Conservation (phyloP, 2,113 vertebrate genomes). For the Saccopteryx leptura region DNA sequence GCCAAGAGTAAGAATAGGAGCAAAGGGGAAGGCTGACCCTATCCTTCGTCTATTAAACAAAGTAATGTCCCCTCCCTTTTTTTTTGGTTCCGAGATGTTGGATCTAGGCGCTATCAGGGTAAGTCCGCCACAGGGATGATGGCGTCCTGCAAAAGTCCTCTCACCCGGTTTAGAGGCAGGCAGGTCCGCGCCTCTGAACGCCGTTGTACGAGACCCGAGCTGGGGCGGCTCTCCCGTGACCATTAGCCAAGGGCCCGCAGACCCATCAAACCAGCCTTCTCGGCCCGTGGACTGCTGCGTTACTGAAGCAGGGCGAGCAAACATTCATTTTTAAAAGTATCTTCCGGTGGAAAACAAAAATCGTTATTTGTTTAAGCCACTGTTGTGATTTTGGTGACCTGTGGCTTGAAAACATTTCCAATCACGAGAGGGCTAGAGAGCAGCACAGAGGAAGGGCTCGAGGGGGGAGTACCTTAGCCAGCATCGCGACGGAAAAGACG, state of each 20-base stretch:
- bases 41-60: neutral
- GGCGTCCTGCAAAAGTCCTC: neutral
- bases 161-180: neutral
- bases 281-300: neutral
- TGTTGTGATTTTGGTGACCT: neutral
- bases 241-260: neutral
- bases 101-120: neutral
- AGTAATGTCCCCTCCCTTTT: no score
- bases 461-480: neutral
- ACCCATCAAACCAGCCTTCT: neutral
- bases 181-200: neutral
- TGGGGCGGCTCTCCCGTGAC: neutral
- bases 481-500: neutral
- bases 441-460: neutral
- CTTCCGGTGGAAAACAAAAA: neutral
- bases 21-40: accelerated
- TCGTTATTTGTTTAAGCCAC: neutral
- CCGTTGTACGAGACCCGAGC: accelerated
- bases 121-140: neutral
- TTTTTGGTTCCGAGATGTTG: neutral
- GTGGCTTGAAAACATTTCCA: neutral
- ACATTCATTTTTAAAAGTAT: neutral
- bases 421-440: neutral
- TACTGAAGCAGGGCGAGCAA: neutral
- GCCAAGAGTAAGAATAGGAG: neutral